A percentile compares a stretch with the other conserved stretches of the same genome.
Evolutionary conservation across 2,113 vertebrate species (phyloP).

Genomic region (Phasianus colchicus): DNA sequence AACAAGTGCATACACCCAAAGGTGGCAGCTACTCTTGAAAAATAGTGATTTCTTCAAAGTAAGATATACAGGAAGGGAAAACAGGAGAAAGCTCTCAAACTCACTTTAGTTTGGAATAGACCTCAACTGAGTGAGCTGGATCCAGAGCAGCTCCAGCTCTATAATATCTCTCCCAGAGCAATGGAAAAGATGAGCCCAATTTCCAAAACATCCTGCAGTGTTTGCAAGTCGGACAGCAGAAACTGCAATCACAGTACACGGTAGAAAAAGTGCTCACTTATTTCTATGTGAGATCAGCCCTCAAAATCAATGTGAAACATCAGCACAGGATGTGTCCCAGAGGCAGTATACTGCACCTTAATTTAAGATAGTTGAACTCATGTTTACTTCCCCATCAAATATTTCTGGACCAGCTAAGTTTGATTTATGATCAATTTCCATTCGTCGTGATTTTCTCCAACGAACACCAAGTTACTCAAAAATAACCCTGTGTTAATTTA

Average conservation of each 20-base stretch:
- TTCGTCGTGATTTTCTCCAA: neutral
- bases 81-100: neutral
- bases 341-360: neutral
- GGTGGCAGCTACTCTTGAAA: slow-evolving; percentile 42
- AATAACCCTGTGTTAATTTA: neutral
- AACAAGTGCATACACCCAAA: neutral
- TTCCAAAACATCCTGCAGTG: neutral
- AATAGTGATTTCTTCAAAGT: neutral
- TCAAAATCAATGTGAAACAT: neutral
- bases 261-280: neutral
- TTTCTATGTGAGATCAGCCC: neutral
- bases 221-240: neutral
- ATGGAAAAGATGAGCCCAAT: rapidly evolving
- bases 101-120: neutral
- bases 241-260: neutral
- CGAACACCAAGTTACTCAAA: neutral
- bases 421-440: neutral
- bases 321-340: neutral
- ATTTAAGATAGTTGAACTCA: neutral
- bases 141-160: neutral
- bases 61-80: neutral
- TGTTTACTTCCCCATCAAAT: neutral
- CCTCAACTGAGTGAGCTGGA: rapidly evolving
- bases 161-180: neutral
- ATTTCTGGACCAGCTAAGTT: neutral